A percentile compares a stretch with the other conserved stretches of the same genome.
Conservation (phyloP, 2,888 invertebrate genomes). For the Hypolimnas misippus region DNA sequence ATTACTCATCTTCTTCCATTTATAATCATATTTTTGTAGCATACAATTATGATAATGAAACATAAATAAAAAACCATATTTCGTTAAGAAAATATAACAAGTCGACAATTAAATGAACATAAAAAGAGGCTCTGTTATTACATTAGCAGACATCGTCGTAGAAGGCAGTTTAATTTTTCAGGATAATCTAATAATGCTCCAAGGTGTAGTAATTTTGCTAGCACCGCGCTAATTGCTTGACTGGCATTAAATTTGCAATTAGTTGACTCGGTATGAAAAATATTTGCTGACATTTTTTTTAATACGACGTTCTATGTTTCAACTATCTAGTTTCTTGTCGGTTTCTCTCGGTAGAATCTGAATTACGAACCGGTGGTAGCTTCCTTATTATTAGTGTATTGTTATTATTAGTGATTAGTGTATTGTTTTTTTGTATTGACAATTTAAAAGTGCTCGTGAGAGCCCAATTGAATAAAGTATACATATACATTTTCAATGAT, state of each 20-base stretch:
- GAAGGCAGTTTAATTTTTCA: slow-evolving; percentile 38
- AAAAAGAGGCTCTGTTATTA: slow-evolving; percentile 24
- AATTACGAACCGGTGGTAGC: too few relatives aligned
- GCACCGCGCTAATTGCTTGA: slow-evolving; percentile 23
- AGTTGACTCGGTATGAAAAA: background rate
- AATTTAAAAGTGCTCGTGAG: too few relatives aligned
- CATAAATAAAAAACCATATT: slow-evolving; percentile 14
- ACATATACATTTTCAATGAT: too few relatives aligned
- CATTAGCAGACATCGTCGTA: slow-evolving; percentile 28
- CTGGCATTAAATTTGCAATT: slow-evolving; percentile 25
- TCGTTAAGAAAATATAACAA: slow-evolving; percentile 11
- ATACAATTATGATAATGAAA: slow-evolving; percentile 9
- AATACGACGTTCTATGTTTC: background rate
- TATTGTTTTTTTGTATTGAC: too few relatives aligned
- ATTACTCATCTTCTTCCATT: background rate
- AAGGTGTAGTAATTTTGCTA: slow-evolving; percentile 17
- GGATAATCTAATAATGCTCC: slow-evolving; percentile 33
- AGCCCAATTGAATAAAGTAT: too few relatives aligned
- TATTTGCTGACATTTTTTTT: slow-evolving; percentile 11
- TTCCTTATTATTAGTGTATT: too few relatives aligned
- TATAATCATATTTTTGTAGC: background rate
- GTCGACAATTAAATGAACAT: slow-evolving; percentile 19
- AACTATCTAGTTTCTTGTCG: too few relatives aligned
- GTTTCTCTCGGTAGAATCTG: too few relatives aligned
- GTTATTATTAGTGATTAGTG: too few relatives aligned